These are phyloP conservation scores for Chrysolina haemoptera DNA, from an alignment of 2,888 invertebrate species.

Conservation along the genomic window DNA sequence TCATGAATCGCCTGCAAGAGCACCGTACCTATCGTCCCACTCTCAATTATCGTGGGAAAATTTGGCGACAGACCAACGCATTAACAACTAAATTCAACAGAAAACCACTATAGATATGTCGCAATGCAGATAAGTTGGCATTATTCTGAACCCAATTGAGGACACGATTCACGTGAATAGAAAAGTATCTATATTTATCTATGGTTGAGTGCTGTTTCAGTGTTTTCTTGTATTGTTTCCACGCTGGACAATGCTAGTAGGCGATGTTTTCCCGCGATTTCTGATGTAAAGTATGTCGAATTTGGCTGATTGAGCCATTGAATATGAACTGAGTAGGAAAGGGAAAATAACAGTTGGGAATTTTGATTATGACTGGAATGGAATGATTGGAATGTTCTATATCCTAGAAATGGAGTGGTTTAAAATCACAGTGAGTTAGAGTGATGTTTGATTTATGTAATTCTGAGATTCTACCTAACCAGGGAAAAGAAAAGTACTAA, in stretches of 20 bases:
- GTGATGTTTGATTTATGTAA: too few relatives aligned
- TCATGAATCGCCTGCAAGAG: background rate
- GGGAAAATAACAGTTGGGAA: background rate
- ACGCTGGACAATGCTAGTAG: background rate
- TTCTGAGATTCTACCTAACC: too few relatives aligned
- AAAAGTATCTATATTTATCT: constrained; percentile 12
- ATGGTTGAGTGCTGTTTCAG: background rate
- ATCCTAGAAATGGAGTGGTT: too few relatives aligned
- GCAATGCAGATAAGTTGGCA: constrained; percentile 20
- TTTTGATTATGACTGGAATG: too few relatives aligned
- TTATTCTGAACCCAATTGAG: constrained; percentile 4
- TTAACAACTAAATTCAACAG: constrained; percentile 2
- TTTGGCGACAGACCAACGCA: constrained; percentile 13
- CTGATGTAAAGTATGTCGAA: background rate
- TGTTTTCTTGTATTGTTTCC: background rate
- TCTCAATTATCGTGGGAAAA: background rate
- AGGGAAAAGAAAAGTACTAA: too few relatives aligned
- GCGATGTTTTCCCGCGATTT: background rate
- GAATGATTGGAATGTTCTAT: too few relatives aligned
- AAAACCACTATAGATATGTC: background rate
- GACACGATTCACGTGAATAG: background rate
- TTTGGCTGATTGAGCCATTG: background rate
- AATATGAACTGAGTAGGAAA: background rate
- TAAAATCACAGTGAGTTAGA: too few relatives aligned
- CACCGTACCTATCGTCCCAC: background rate